A percentile compares a stretch with the other conserved stretches of the same genome.
Evolutionary conservation across 2,888 invertebrate genomes (phyloP).

Genomic region (Crossocerus cetratus): DNA sequence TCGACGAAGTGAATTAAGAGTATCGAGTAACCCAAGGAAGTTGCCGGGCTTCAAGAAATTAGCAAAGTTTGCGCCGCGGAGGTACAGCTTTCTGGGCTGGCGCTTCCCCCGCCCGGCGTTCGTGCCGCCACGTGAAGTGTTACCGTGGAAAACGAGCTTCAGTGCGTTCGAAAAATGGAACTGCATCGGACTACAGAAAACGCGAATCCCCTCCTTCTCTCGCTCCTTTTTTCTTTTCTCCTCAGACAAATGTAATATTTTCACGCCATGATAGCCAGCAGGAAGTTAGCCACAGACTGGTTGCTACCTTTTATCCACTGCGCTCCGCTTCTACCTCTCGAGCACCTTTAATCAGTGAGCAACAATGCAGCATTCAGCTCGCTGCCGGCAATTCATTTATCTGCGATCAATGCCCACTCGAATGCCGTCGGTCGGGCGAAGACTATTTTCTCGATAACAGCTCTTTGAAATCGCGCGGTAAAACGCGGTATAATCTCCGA

Average conservation of each 20-base stretch:
- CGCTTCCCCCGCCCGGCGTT: neutral
- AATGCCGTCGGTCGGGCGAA: no score
- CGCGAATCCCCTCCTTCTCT: conserved; percentile 17
- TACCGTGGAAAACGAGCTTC: conserved; percentile 44
- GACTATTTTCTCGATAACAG: no score
- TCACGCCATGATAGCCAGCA: neutral
- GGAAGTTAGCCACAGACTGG: no score
- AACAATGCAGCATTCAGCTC: no score
- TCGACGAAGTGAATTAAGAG: conserved; percentile 63
- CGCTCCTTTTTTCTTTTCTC: no score
- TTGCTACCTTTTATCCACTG: no score
- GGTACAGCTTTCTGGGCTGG: conserved; percentile 11
- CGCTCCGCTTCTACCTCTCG: no score
- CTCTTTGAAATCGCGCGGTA: no score
- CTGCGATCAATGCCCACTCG: neutral
- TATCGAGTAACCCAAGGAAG: conserved; percentile 61
- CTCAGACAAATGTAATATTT: conserved; percentile 20
- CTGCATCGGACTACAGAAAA: conserved; percentile 45
- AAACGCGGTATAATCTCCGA: no score
- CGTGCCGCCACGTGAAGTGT: conserved; percentile 16
- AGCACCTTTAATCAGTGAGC: no score
- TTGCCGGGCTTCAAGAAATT: conserved; percentile 60
- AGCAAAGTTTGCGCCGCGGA: conserved; percentile 55
- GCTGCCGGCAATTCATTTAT: neutral
- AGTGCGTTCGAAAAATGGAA: conserved; percentile 45